Base-by-base conservation (phyloP, 2,113 vertebrate species). In the Trochalopteron elliotii region DNA sequence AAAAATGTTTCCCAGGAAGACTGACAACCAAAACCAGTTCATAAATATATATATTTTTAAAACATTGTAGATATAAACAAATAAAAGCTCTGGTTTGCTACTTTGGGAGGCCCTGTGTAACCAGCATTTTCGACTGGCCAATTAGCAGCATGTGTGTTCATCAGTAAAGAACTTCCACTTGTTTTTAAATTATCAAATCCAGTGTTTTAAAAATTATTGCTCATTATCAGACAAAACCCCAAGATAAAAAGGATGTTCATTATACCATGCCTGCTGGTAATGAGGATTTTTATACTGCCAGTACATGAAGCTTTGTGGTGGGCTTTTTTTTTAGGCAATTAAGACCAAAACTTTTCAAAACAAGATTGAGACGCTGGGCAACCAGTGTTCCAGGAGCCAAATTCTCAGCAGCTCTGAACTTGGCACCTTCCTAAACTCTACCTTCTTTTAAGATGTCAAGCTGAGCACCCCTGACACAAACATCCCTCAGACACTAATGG, bases 201-300 rank as follows among this genome's bases (percentile, higher is more conserved):
- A 89, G 47, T 40, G 56, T 68, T 96, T 89, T 83, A 59, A 92
- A 93, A 95, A 81, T 85, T 94, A 97, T 95, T 97, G 94, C 96
- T 97, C 9, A 12, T 91, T 85, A 89, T 67, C 67, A 91, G 63
- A 71, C 59, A 47, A 88, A 80, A 40, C 14, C 27, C 52, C 79
- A 56, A 59, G 56, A 82, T 63, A 55, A 23, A 87, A 94, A 72
- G 42, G 52, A 15, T 18, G 7, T 49, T 90, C 60, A 57, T 92
- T 80, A 49, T 3, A 56, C 37, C 71, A 70, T 14, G 64, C 87
- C 49, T 70, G 71, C 71, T 83, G 80, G 64, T 63, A 90, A 83
- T 37, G 80, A 83, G 49, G 64, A 70, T 37, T 83, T 90, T 63
- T 83, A 52, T 50, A 63, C 9, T 72, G 67, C 67, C 55, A 72